Evolutionary conservation across 1,140 invertebrate species (phyloP), one percentile per base, ranked within the genome.

Genomic region (Apolygus lucorum): DNA sequence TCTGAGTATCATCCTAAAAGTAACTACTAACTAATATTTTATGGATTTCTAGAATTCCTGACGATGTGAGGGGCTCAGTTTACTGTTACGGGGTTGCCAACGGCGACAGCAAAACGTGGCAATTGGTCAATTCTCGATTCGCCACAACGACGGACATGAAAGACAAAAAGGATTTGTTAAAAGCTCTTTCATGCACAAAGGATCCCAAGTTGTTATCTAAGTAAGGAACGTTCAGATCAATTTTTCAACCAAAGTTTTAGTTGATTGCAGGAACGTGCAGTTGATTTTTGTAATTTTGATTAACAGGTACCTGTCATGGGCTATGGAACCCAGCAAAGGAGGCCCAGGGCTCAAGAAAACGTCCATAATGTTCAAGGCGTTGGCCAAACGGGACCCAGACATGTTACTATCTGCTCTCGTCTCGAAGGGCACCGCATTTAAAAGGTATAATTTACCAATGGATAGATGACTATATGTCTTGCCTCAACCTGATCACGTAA

Each of bases 41-140:
- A 70, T 69, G n/a, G n/a, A 72, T 75, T 72, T 75, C 2, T 72
- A 91, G 89, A 2, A 87, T 95, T 71, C 87, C 91, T 0, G 84
- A 85, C 63, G 90, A 94, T 77, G 79, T 93, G 28, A 83, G 88
- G 22, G 76, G 79, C 0, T 79, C 84, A 0, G 86, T 92, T 21
- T 94, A 92, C 77, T 96, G 92, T 79, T 86, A 84, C 28, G 90
- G 86, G 0, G 80, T 96, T 0, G 82, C 81, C 69, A 77, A 88
- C 71, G 92, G 93, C 24, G 81, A 81, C 17, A 82, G 85, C 69
- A 79, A 83, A 0, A 89, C 93, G 72, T 96, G 92, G 92, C 80
- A 91, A 62, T 92, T 90, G 80, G 81, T 91, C 2, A 90, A 90
- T 82, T 76, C 86, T 21, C 80, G 88, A 52, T 93, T 92, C 74